phyloP scores from a whole-genome alignment of 2,113 vertebrate genomes.

The Petrocephalus zakoni region DNA sequence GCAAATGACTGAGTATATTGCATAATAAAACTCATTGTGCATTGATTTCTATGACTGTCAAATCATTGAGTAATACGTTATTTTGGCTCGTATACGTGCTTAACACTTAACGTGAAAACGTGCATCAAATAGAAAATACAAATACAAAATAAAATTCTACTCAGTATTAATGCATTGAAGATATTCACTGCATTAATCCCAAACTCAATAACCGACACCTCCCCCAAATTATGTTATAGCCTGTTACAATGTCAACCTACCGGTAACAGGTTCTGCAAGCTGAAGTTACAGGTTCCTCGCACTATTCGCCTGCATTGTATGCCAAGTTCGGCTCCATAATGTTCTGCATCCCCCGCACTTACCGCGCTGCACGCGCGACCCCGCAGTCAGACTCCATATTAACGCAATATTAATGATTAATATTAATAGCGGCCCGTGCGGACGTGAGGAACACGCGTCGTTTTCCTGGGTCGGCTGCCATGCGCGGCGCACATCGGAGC shows the following conservation, averaged over 20 bases:
- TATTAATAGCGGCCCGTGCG: neutral
- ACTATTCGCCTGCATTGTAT: neutral
- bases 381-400: neutral
- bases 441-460: conserved; percentile 2
- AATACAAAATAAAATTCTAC: neutral
- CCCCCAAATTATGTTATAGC: neutral
- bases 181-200: neutral
- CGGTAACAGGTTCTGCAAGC: neutral
- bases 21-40: neutral
- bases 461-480: neutral
- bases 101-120: neutral
- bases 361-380: neutral
- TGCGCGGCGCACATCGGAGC: neutral
- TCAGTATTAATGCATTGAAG: neutral
- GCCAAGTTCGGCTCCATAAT: neutral
- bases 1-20: neutral
- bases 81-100: neutral
- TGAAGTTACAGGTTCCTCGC: neutral
- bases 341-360: neutral
- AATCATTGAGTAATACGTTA: neutral
- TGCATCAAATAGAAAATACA: neutral
- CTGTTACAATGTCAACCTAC: neutral
- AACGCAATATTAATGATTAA: neutral
- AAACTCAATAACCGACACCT: neutral
- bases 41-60: neutral